Evolutionary conservation across 2,113 vertebrate species (phyloP), one percentile per base, ranked within the genome.

Genomic region (Brachyistius frenatus): DNA sequence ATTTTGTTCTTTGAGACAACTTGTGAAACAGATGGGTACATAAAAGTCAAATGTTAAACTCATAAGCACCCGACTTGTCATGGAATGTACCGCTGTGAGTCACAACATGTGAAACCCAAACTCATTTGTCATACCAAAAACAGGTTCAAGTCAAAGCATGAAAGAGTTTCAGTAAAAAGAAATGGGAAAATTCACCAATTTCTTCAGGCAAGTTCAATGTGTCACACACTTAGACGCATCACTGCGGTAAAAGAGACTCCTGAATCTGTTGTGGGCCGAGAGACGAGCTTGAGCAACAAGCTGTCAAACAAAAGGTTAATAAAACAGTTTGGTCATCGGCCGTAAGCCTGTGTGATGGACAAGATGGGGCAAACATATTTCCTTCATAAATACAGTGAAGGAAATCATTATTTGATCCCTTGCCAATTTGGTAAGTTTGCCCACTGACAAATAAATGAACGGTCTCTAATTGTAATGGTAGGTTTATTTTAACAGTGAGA

Each of bases 1-100:
- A 44, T 60, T 79, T 66, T 69, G n/a, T 89, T 67, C 83, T 88
- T 81, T 76, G 50, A 82, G 76, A 81, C 81, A 69, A 79, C 41
- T 49, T 58, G 47, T 37, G 65, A 72, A 77, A 76, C 65, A 83
- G 62, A 86, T 44, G 81, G 57, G 65, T 23, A 60, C 46, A 64
- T 80, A 62, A 85, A 85, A 61, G 73, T 73, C 58, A 88, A 79
- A 89, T 55, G 84, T 90, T 76, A 82, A 87, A 88, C 62, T 82
- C 67, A 41, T 72, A 52, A 69, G 80, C 64, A 65, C 76, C 4
- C 33, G 62, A 13, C n/a, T 46, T 39, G 73, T 89, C 71, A 78
- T 83, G 79, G 84, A 86, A 88, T 72, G 64, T 44, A 73, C 62
- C 44, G 6, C 1, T 1, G 3, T 81, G 75, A 82, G 64, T 85